Evolutionary conservation across 2,113 vertebrate species (phyloP), one percentile per base, ranked within the genome.

Genomic region (Redunca redunca): DNA sequence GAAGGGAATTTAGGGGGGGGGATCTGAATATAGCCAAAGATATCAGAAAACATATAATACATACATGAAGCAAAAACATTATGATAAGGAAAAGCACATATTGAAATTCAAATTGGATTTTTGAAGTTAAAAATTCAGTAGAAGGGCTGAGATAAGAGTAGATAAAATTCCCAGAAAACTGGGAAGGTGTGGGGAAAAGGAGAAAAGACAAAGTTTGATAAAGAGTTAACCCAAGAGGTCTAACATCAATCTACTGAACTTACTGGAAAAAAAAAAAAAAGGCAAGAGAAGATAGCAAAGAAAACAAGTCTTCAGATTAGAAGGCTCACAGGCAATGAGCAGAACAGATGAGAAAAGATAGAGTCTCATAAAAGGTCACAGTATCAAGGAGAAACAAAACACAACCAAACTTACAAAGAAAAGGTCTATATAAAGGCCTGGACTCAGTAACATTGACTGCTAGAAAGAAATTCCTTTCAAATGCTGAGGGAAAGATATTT

Each of bases 61-160:
- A 48, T 14, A 55, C 9, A 19, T 16, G 19, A 95, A 98, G 92
- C 36, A 48, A 88, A 88, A 78, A 43, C 11, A 46, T 50, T 28
- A 46, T 50, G 36, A 57, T 86, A 89, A 96, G 62, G 67, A 78
- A 85, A 85, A 83, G 15, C 55, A 19, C 10, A 64, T 4, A 26
- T 0, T 60, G 17, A 57, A 94, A 62, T 55, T 88, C 43, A 97
- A 91, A 64, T 30, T 30, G 28, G 3, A 82, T n/a, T 58, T 91
- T 30, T 83, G 17, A 67, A 62, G 33, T 94, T 84, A 92, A 77
- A 90, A 92, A 84, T 85, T 91, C 21, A 93, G 60, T 40, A 55
- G 21, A 88, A 88, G 50, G 25, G 28, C 52, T 71, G 4, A 88
- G 62, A 91, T 48, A 64, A 62, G 12, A 43, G 12, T 62, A 25